Base-by-base conservation (phyloP, 2,888 invertebrate genomes). In the Sinotaia quadrata region DNA sequence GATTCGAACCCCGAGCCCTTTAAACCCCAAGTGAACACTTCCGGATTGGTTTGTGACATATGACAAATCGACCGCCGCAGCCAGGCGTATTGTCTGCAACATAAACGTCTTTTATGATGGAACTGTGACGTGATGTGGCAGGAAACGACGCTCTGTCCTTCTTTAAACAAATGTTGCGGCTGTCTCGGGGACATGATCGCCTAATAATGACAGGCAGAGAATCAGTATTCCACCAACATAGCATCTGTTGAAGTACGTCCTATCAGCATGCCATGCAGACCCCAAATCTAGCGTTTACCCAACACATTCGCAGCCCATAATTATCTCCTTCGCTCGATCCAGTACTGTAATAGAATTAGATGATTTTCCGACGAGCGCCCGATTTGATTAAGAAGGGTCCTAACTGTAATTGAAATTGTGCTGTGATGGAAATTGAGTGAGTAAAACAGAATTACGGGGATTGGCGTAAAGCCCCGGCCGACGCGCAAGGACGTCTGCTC, bases 371-470 rank as follows among this genome's bases (percentile, higher is more conserved):
- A 57, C 62, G 52, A 67, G 67, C 44, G 69, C 60, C 67, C 69
- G 69, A 72, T 72, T 69, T 72, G 72, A 72, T 72, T 67, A 72
- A 72, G 69, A 67, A 69, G 66, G 57, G 69, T 44, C 67, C 72
- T 67, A 72, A 69, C 72, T 72, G 72, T 72, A 72, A 72, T 72
- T 72, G 72, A 63, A 72, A 72, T 67, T 69, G 72, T 69, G 69
- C 69, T 69, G 72, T 67, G 72, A 54, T 36, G 69, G 72, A 72
- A 72, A 72, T 72, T 72, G 72, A 72, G 72, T 72, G 72, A 72
- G 72, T 72, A 72, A 72, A 72, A 72, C 67, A 72, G 72, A 72
- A 69, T 72, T 72, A 72, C 58, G 58, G 63, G 60, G 58, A 69
- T 72, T 69, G 66, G 62, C 29, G 52, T 44, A 58, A 68, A 62